These are phyloP conservation scores for Melanotaenia trifasciata DNA, from an alignment of 2,797 vertebrate species.

Conservation along the genomic window DNA sequence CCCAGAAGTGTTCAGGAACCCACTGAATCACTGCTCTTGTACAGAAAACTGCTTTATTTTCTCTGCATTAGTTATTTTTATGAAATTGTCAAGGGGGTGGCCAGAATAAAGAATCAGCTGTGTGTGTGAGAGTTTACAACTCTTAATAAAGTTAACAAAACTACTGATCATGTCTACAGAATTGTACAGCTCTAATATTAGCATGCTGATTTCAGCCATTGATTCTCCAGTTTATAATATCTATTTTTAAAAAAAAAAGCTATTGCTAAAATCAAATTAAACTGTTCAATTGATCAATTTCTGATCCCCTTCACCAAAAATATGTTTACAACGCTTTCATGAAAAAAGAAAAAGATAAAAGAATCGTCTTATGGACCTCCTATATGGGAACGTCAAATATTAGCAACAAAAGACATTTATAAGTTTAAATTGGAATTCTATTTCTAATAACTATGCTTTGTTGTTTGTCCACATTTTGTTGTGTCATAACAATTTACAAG, in stretches of 20 bases:
- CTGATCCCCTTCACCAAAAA: not conserved
- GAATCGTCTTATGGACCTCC: not conserved
- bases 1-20: slow-evolving; percentile 46
- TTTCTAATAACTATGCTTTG: too few species aligned
- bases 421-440: too few species aligned
- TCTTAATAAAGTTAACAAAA: slow-evolving; percentile 13
- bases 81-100: slow-evolving; percentile 39
- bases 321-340: not conserved
- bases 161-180: slow-evolving; percentile 19
- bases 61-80: slow-evolving; percentile 26
- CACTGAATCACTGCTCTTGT: slow-evolving; percentile 34
- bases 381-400: not conserved
- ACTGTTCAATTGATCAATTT: not conserved
- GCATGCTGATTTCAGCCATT: not conserved
- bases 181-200: not conserved
- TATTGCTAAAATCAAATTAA: not conserved
- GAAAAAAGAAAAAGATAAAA: not conserved
- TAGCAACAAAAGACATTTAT: not conserved
- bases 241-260: not conserved
- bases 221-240: not conserved
- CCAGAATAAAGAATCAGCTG: slow-evolving; percentile 51
- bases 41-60: slow-evolving; percentile 40
- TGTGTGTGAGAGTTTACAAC: slow-evolving; percentile 13
- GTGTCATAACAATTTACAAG: not conserved
- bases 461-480: not conserved